A percentile compares a stretch with the other conserved stretches of the same genome.
Evolutionary conservation across 1,140 invertebrate genomes (phyloP).

Genomic region (Leucophenga varia): DNA sequence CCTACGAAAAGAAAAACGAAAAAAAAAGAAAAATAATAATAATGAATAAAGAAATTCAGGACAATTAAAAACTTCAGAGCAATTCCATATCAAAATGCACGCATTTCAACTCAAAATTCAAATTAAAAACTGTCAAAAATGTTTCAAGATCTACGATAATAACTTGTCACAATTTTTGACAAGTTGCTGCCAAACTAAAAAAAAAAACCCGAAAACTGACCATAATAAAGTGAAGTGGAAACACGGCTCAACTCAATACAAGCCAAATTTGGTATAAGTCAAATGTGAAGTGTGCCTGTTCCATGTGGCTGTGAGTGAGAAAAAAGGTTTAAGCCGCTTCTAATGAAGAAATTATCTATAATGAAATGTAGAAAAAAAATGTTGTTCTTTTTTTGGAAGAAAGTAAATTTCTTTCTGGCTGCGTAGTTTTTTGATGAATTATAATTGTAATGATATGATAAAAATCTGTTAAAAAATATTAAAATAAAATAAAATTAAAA

Average conservation of each 20-base stretch:
- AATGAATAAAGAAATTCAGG: no score
- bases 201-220: no score
- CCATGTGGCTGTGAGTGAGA: background rate
- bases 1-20: no score
- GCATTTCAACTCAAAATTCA: slow-evolving; percentile 20
- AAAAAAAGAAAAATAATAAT: no score
- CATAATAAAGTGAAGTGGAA: no score
- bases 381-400: no score
- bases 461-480: no score
- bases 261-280: no score
- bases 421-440: no score
- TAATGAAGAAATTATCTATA: slow-evolving; percentile 54
- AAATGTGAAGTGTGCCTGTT: slow-evolving; percentile 18
- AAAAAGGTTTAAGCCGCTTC: slow-evolving; percentile 15
- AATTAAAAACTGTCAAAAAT: slow-evolving; percentile 38
- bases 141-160: slow-evolving; percentile 33
- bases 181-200: slow-evolving; percentile 16
- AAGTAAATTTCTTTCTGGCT: no score
- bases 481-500: slow-evolving; percentile 36
- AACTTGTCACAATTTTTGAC: slow-evolving; percentile 46
- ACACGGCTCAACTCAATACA: no score
- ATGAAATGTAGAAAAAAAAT: slow-evolving; percentile 41
- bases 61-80: slow-evolving; percentile 36
- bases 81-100: slow-evolving; percentile 22
- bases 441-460: slow-evolving; percentile 33